Conservation (phyloP, 2,888 invertebrate species). For the Metopia argyrocephala region DNA sequence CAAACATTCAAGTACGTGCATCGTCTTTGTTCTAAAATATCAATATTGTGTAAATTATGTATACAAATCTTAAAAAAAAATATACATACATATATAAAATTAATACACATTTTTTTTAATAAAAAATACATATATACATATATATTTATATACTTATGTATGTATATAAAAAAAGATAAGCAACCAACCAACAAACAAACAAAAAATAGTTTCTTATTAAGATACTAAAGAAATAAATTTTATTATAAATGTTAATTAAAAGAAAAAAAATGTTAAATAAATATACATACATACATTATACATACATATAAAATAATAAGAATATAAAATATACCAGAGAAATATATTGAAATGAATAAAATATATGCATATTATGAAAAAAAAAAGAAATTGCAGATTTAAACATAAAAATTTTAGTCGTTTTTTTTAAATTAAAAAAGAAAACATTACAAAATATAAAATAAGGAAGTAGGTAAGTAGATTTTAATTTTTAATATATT, state of each 20-base stretch:
- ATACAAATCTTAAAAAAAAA: conserved; percentile 37
- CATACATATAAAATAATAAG: conserved; percentile 25
- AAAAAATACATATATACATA: conserved; percentile 37
- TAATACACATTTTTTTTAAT: conserved; percentile 35
- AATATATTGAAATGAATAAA: conserved; percentile 51
- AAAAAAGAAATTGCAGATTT: conserved; percentile 56
- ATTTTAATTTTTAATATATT: no score
- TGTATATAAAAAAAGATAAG: conserved; percentile 3
- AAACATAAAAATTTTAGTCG: conserved; percentile 26
- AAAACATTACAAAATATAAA: not conserved
- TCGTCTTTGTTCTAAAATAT: conserved; percentile 53
- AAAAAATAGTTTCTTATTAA: conserved; percentile 50
- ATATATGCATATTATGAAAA: conserved; percentile 39
- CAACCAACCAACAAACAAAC: conserved; percentile 6
- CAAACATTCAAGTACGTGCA: no score
- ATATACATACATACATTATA: conserved; percentile 13
- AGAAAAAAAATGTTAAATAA: conserved; percentile 41
- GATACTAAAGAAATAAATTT: conserved; percentile 51
- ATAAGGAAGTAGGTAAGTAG: no score
- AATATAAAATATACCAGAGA: conserved; percentile 49
- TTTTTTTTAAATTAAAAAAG: not conserved
- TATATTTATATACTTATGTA: conserved; percentile 23
- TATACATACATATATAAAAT: not conserved
- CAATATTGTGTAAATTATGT: conserved; percentile 59
- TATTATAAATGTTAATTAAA: conserved; percentile 59